These are phyloP conservation scores for Crypturellus tataupa DNA, from an alignment of 2,797 vertebrate genomes.

Conservation along the genomic window DNA sequence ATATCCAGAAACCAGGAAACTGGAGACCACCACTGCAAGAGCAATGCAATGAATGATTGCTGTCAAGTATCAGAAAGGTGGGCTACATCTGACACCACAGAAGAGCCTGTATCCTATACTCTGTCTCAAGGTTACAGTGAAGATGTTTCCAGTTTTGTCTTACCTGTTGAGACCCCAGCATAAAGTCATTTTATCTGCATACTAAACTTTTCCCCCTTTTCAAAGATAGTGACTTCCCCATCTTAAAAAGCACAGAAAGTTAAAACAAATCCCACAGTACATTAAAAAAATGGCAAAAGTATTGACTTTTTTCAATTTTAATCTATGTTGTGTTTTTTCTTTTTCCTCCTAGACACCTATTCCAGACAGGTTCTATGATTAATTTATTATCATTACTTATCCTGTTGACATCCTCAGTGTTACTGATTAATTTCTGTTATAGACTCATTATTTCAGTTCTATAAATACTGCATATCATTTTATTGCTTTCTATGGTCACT, in stretches of 20 bases:
- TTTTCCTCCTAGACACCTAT: neutral
- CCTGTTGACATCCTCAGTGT: neutral
- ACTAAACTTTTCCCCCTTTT: neutral
- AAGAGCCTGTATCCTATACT: neutral
- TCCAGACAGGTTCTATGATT: neutral
- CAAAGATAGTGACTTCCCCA: neutral
- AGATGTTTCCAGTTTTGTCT: neutral
- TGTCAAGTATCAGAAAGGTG: neutral
- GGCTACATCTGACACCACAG: neutral
- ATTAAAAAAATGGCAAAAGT: neutral
- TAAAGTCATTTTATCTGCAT: neutral
- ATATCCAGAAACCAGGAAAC: neutral
- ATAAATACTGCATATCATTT: constrained; percentile 38
- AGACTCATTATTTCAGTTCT: constrained; percentile 37
- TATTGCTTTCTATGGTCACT: neutral
- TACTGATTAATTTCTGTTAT: constrained; percentile 36
- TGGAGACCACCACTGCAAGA: neutral
- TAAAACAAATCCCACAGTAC: neutral
- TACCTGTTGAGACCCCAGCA: neutral
- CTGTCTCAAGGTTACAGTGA: neutral
- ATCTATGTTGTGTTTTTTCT: neutral
- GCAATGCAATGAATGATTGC: neutral
- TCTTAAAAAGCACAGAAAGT: neutral
- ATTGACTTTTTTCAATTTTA: neutral
- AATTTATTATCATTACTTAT: constrained; percentile 38